Evolutionary conservation across 1,140 invertebrate genomes (phyloP), one percentile per base, ranked within the genome.

Genomic region (Anadara kagoshimensis): DNA sequence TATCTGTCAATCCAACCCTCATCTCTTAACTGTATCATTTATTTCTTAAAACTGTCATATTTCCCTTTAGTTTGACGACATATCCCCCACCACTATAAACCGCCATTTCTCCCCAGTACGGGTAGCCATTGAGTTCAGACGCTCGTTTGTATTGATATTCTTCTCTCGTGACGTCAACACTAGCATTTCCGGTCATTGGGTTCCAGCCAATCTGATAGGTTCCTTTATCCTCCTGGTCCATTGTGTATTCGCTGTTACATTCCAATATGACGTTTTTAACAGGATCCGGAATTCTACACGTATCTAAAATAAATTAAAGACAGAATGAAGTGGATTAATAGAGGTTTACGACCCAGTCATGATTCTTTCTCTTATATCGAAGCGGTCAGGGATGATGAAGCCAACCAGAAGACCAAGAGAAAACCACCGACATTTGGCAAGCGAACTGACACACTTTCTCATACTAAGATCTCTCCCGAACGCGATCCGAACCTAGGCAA

Each of bases 11-110:
- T 90, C 92, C 92, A 93, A 29, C 85, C 73, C 62, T 89, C 79
- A 1, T 76, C 69, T 66, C 91, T 69, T 24, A 92, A 78, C 24
- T 79, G 57, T 11, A 83, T 68, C 43, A 92, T 81, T 57, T 85
- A 11, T 75, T 67, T 41, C 74, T 76, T 4, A 92, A 75, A 11
- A 84, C 81, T 5, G 81, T 61, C 43, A 81, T 80, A 44, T 82
- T 87, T n/a, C 91, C 91, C 24, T 82, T 82, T 5, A 93, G 73
- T 24, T 86, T 80, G 0, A 91, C 84, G 8, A 92, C 83, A 79
- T 92, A 93, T 0, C 92, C 92, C 41, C 92, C 92, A 5, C 92
- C 92, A 26, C 86, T 77, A 78, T 92, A 93, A 4, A 90, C 69
- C 53, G 84, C 87, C 54, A 90, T 80, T 22, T 84, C 81, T 5